These are phyloP conservation scores for Caenorhabditis tropicalis DNA, from an alignment of 1,140 invertebrate genomes.

Conservation along the genomic window DNA sequence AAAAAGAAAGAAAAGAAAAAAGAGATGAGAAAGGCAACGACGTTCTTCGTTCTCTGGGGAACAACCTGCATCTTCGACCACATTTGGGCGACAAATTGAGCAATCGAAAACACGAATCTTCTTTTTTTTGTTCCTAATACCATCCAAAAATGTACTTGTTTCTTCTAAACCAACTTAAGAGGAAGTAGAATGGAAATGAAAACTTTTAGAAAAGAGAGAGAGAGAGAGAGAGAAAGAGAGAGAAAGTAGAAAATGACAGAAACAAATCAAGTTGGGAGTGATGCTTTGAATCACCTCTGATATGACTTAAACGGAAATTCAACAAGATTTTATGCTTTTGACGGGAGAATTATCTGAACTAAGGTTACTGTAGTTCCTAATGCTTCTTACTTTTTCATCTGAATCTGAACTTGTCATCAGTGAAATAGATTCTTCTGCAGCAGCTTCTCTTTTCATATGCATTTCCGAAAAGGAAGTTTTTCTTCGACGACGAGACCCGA, in stretches of 20 bases:
- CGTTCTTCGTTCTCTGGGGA: slow-evolving; percentile 37
- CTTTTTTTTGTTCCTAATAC: neutral
- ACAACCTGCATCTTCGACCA: neutral
- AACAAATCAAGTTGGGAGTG: too few relatives aligned
- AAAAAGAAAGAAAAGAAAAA: neutral
- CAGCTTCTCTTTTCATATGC: neutral
- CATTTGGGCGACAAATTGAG: slow-evolving; percentile 16
- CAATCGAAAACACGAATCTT: neutral
- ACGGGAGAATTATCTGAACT: too few relatives aligned
- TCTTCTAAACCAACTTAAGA: neutral
- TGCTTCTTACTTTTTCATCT: neutral
- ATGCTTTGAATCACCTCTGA: too few relatives aligned
- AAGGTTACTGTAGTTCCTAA: neutral
- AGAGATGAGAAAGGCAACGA: neutral
- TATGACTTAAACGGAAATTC: too few relatives aligned
- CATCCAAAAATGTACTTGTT: slow-evolving; percentile 1
- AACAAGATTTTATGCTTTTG: too few relatives aligned
- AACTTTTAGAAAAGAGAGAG: neutral
- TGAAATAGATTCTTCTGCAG: neutral
- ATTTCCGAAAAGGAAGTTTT: slow-evolving; percentile 43
- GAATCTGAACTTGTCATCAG: too few relatives aligned
- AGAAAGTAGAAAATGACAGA: too few relatives aligned
- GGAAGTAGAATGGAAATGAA: neutral
- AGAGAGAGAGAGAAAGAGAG: neutral
- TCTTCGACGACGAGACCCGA: slow-evolving; percentile 1